Percentiles rank a stretch among this genome's conserved stretches.
Evolutionary conservation across 2,113 vertebrate genomes (phyloP).

Genomic region (Willisornis vidua): DNA sequence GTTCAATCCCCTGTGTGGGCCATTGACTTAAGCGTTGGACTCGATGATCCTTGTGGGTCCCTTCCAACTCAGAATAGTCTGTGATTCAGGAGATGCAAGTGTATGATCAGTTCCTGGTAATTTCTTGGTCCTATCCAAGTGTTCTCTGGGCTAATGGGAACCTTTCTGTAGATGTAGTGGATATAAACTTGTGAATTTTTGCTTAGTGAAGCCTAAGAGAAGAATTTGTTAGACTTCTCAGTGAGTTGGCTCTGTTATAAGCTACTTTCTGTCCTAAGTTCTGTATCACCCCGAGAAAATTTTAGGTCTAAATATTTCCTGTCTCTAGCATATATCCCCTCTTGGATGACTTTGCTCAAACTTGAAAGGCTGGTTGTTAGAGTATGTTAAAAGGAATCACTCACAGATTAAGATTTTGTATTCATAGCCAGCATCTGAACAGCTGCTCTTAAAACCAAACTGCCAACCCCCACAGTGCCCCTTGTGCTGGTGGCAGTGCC

Average conservation of each 20-base stretch:
- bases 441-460: background rate
- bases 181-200: background rate
- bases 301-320: background rate
- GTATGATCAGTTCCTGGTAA: background rate
- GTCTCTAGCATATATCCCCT: background rate
- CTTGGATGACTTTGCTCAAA: background rate
- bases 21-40: too few species aligned
- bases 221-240: background rate
- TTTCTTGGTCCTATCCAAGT: background rate
- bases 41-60: too few species aligned
- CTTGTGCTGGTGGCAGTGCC: background rate
- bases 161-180: background rate
- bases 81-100: background rate
- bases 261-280: background rate
- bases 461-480: background rate
- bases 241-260: background rate
- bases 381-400: background rate
- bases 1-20: too few species aligned
- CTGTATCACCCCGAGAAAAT: background rate
- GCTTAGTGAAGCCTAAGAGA: background rate
- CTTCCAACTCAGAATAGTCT: too few species aligned
- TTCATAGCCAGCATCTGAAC: background rate
- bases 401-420: background rate
- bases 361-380: background rate
- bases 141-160: background rate